Conservation (phyloP, 2,888 invertebrate genomes). For the Branchellion lobata region DNA sequence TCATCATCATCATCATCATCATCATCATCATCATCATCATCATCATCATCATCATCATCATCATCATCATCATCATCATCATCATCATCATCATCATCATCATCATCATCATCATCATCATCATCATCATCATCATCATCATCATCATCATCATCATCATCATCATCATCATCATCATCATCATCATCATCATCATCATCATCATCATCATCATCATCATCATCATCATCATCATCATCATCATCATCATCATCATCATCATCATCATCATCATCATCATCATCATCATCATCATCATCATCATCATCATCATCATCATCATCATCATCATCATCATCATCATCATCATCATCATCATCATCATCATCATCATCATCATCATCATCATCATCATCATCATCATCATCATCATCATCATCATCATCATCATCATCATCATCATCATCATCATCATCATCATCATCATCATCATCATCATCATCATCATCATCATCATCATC, state of each 20-base stretch:
- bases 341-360: conserved; percentile 7
- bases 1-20: conserved; percentile 36
- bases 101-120: conserved; percentile 31
- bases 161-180: conserved; percentile 28
- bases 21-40: conserved; percentile 30
- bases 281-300: conserved; percentile 38
- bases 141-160: conserved; percentile 34
- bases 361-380: conserved; percentile 18
- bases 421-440: conserved; percentile 26
- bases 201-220: conserved; percentile 36
- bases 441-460: conserved; percentile 36
- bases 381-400: neutral
- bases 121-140: conserved; percentile 38
- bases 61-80: conserved; percentile 36
- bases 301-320: conserved; percentile 33
- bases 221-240: conserved; percentile 26
- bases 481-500: conserved; percentile 40
- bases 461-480: conserved; percentile 40
- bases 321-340: conserved; percentile 10
- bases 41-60: conserved; percentile 37
- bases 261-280: conserved; percentile 13
- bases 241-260: conserved; percentile 39
- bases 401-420: conserved; percentile 10
- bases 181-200: conserved; percentile 37
- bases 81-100: conserved; percentile 30